These are phyloP conservation scores for Acrossocheilus wenchowensis DNA, from an alignment of 2,797 vertebrate genomes.

Conservation along the genomic window DNA sequence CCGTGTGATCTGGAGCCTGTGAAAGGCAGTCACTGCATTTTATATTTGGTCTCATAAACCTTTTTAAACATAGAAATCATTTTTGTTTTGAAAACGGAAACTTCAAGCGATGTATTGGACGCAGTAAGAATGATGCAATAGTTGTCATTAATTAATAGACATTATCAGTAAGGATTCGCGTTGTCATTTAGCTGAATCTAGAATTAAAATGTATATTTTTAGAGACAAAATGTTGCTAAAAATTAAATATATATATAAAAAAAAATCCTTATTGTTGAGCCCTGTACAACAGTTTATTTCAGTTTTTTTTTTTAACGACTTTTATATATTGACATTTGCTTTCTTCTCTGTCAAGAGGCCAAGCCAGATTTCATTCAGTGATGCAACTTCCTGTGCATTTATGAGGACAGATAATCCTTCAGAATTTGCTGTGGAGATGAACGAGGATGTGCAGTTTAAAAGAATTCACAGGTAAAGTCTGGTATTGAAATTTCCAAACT, in stretches of 20 bases:
- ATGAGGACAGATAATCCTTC: neutral
- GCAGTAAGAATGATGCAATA: no score
- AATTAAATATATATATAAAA: neutral
- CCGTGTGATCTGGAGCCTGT: neutral
- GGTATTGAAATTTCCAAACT: neutral
- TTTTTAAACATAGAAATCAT: neutral
- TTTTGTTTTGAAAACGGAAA: neutral
- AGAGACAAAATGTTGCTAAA: neutral
- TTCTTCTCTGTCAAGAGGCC: neutral
- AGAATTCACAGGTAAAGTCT: neutral
- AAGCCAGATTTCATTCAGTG: neutral
- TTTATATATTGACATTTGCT: slow-evolving; percentile 13
- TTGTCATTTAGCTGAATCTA: neutral
- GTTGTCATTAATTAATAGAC: neutral
- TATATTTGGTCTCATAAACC: neutral
- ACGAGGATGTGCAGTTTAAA: neutral
- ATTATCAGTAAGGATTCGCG: neutral
- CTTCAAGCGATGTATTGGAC: neutral
- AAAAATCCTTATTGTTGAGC: slow-evolving; percentile 26
- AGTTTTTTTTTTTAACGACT: neutral
- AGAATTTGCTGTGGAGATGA: neutral
- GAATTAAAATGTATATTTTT: neutral
- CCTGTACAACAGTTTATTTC: neutral
- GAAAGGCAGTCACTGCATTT: neutral
- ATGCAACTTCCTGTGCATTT: slow-evolving; percentile 9